Percentiles rank a stretch among this genome's conserved stretches.
phyloP scores from a whole-genome alignment of 2,797 vertebrate genomes.

The Sebastes trivittatus region DNA sequence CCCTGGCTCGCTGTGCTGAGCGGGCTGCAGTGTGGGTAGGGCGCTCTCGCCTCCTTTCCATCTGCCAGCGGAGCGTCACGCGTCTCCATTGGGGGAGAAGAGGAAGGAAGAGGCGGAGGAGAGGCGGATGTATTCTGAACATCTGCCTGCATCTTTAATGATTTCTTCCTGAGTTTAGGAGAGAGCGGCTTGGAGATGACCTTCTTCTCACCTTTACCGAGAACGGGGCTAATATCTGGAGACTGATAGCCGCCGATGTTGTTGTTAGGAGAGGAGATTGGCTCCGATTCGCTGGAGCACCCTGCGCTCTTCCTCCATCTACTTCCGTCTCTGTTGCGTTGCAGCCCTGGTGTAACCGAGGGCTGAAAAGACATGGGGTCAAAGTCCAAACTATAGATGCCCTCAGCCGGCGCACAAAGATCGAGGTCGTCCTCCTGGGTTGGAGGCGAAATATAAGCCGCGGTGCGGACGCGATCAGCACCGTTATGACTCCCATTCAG shows the following conservation, averaged over 20 bases:
- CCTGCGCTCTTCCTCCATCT: conserved; percentile 83
- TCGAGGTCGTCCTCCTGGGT: conserved; percentile 87
- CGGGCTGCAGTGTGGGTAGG: conserved; percentile 77
- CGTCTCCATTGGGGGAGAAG: conserved; percentile 74
- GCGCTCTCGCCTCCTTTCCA: conserved; percentile 79
- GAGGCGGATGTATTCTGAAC: conserved; percentile 74
- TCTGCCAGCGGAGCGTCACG: conserved; percentile 74
- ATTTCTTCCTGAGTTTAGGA: conserved; percentile 86
- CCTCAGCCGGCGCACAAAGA: conserved; percentile 87
- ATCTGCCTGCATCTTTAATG: conserved; percentile 81
- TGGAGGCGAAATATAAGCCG: conserved; percentile 49
- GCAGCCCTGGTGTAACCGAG: conserved; percentile 45
- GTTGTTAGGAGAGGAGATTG: conserved; percentile 87
- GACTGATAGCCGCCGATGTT: conserved; percentile 84
- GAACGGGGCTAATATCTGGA: conserved; percentile 80
- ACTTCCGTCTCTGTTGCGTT: conserved; percentile 67
- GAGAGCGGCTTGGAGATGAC: conserved; percentile 79
- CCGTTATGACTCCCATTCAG: conserved; percentile 81
- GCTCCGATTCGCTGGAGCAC: conserved; percentile 86
- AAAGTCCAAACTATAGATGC: conserved; percentile 92
- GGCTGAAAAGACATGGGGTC: conserved; percentile 94
- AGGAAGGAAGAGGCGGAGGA: conserved; percentile 69
- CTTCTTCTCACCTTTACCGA: conserved; percentile 74
- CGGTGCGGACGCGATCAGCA: conserved; percentile 72
- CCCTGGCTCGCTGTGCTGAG: conserved; percentile 72